phyloP scores from a whole-genome alignment of 2,888 invertebrate genomes.

The Notodromas monacha region DNA sequence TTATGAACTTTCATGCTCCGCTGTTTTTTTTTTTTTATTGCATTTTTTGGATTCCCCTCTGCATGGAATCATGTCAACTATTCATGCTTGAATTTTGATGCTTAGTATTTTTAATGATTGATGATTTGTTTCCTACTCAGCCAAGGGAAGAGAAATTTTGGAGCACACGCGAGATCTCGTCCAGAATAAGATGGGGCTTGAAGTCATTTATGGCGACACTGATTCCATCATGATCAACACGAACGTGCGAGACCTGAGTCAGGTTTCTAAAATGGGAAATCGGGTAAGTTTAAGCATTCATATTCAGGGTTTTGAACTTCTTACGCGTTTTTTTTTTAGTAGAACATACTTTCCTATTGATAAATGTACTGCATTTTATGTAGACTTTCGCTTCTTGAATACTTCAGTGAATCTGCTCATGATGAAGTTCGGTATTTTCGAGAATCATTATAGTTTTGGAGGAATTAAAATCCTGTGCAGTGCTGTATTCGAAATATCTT shows the following conservation, averaged over 20 bases:
- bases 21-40: too few species aligned
- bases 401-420: too few species aligned
- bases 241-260: constrained; percentile 49
- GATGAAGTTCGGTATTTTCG: too few species aligned
- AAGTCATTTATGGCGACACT: constrained; percentile 96
- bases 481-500: too few species aligned
- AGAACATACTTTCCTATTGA: background rate
- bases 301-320: background rate
- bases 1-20: too few species aligned
- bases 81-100: background rate
- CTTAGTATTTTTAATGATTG: constrained; percentile 5
- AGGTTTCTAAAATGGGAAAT: constrained; percentile 27
- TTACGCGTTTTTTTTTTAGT: background rate
- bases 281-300: too few species aligned
- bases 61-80: too few species aligned
- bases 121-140: constrained; percentile 13
- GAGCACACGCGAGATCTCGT: constrained; percentile 69
- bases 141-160: constrained; percentile 60
- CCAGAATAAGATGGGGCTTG: constrained; percentile 52
- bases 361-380: too few species aligned
- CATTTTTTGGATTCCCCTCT: too few species aligned
- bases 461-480: too few species aligned
- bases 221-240: constrained; percentile 98
- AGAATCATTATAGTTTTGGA: too few species aligned
- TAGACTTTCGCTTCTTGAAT: too few species aligned